Percentiles rank a stretch among this genome's conserved stretches.
Evolutionary conservation across 2,113 vertebrate genomes (phyloP).

Genomic region (Scopus umbretta): DNA sequence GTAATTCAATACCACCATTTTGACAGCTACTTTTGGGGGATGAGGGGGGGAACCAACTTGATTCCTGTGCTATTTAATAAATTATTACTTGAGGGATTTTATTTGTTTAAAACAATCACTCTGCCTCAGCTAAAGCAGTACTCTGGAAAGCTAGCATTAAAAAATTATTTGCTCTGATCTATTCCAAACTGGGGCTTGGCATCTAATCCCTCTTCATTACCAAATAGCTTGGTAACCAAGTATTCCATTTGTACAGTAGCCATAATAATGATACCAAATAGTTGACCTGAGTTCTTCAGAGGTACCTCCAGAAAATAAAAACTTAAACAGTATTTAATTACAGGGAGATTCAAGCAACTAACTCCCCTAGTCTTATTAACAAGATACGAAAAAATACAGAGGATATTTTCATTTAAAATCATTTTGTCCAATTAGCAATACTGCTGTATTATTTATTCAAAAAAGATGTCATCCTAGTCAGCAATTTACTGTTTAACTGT

Average conservation of each 20-base stretch:
- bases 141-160: constrained; percentile 18
- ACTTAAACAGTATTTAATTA: not conserved
- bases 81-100: constrained; percentile 20
- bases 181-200: not conserved
- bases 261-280: not conserved
- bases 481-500: not conserved
- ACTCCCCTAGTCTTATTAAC: not conserved
- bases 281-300: not conserved
- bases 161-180: constrained; percentile 34
- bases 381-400: not conserved
- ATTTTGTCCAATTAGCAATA: not conserved
- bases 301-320: not conserved
- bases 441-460: not conserved
- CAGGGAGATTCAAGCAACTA: not conserved
- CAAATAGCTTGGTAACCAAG: not conserved
- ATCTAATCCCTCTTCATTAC: not conserved
- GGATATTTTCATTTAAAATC: not conserved
- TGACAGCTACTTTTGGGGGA: not conserved
- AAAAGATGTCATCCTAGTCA: not conserved
- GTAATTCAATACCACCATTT: not conserved
- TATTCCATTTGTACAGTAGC: not conserved
- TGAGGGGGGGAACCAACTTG: not conserved
- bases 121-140: not conserved
- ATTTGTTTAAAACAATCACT: constrained; percentile 24
- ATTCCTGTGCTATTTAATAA: constrained; percentile 31